Evolutionary conservation across 1,140 invertebrate genomes (phyloP).

Genomic region (Argopecten irradians): DNA sequence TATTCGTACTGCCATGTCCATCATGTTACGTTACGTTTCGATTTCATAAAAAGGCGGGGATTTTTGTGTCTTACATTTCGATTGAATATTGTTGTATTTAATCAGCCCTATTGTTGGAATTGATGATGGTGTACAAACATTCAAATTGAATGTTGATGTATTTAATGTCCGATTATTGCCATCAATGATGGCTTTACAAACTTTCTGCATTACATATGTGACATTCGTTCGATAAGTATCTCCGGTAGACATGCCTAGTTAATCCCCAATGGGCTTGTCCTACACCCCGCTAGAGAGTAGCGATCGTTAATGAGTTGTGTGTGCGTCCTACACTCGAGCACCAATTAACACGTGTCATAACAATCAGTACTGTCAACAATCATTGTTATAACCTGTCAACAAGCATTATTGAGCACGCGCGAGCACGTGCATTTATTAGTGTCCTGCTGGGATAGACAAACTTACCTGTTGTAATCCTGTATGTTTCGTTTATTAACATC

Average conservation of each 20-base stretch:
- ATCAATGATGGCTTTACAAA: neutral
- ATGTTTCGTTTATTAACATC: neutral
- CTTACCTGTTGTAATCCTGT: neutral
- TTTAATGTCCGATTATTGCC: neutral
- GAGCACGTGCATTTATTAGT: neutral
- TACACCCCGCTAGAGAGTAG: neutral
- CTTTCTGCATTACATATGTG: neutral
- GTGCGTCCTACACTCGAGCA: neutral
- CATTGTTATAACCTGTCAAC: neutral
- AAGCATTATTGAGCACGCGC: neutral
- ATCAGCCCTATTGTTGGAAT: too few relatives aligned
- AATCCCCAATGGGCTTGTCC: neutral
- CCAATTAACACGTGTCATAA: slow-evolving; percentile 22
- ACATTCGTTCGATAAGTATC: neutral
- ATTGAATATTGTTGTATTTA: too few relatives aligned
- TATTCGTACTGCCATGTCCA: too few relatives aligned
- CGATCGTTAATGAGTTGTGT: neutral
- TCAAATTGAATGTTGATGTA: too few relatives aligned
- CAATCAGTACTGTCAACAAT: neutral
- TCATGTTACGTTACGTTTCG: too few relatives aligned
- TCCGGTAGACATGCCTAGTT: neutral
- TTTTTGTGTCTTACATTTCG: too few relatives aligned
- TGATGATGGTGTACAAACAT: too few relatives aligned
- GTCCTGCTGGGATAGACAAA: slow-evolving; percentile 3
- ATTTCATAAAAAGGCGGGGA: too few relatives aligned